Base-by-base conservation (phyloP, 2,797 vertebrate genomes). In the Anas capensis region DNA sequence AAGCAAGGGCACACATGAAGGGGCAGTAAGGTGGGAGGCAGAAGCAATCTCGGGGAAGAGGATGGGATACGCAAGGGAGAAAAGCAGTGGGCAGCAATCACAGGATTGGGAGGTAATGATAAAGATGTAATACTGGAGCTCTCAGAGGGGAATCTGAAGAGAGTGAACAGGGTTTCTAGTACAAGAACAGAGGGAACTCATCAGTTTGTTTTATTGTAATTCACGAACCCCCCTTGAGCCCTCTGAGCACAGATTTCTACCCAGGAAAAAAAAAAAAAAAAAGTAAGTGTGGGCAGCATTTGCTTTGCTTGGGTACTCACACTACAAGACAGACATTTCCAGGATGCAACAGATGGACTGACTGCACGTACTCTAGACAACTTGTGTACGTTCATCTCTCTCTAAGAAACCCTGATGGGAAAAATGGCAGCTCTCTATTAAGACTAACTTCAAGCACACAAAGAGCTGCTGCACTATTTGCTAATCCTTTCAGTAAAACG, bases 221-320 rank as follows among this genome's bases (percentile, higher is more conserved):
- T 82, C 40, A 44, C 3, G 42, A 44, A 44, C 18, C 42, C 42
- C 42, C 42, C 42, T 44, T 27, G 10, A 87, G 5, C 14, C 10
- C 23, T 70, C 24, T 42, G 48, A 31, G 10, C n/a, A 77, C 60
- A 62, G 56, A 73, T 62, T 89, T 92, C 57, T 42, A 42, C 29
- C n/a, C 85, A 90, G 72, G 27, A 91, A 87, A 54, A 21, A 13
- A 62, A 54, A 21, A 36, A 54, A 21, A 13, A 62, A 92, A 65
- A 66, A 78, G 34, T 53, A 85, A 85, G 42, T 27, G 18, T 31
- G 51, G 53, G 53, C 11, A 94, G 44, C 20, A n/a, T 87, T 65
- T 16, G 19, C 60, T 85, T 38, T 62, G 29, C 60, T 72, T 40
- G 60, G 51, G 21, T 57, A 66, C 31, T 90, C 4, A 1, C 23